Evolutionary conservation across 2,797 vertebrate genomes (phyloP).

Genomic region (Acanthurus leucopareius): DNA sequence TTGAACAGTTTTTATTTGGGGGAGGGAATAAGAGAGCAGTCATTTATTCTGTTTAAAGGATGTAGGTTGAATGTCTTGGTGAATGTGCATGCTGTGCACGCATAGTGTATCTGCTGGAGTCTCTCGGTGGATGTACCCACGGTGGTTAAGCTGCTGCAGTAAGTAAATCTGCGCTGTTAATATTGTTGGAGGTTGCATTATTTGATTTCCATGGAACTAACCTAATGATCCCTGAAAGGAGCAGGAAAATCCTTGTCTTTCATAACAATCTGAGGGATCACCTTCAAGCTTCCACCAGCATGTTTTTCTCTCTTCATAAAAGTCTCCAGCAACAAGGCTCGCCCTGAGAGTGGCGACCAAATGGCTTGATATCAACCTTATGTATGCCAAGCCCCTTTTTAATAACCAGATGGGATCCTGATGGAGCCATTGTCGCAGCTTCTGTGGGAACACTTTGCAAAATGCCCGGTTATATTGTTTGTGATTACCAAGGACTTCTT

Average conservation of each 20-base stretch:
- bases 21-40: not conserved
- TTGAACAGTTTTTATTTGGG: conserved; percentile 2
- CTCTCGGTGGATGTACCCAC: not conserved
- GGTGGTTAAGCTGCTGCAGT: conserved; percentile 29
- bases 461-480: not conserved
- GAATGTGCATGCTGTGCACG: not conserved
- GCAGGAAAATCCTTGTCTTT: conserved; percentile 38
- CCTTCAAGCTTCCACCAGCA: conserved; percentile 26
- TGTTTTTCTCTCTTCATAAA: conserved; percentile 24
- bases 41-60: not conserved
- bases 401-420: conserved; percentile 51
- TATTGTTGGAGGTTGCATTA: conserved; percentile 47
- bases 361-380: conserved; percentile 26
- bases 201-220: conserved; percentile 53
- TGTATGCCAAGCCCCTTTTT: conserved; percentile 38
- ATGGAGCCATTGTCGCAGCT: conserved; percentile 39
- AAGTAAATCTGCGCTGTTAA: conserved; percentile 40
- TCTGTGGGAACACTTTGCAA: conserved; percentile 30
- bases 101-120: not conserved
- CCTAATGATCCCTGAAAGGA: conserved; percentile 44
- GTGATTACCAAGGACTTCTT: conserved; percentile 19
- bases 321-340: not conserved
- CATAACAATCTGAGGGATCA: conserved; percentile 39
- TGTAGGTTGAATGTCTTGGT: too few relatives aligned
- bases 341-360: conserved; percentile 8